Percentiles rank a stretch among this genome's conserved stretches.
These are phyloP conservation scores for Heterotilapia buettikoferi DNA, from an alignment of 2,113 vertebrate genomes.

Conservation along the genomic window DNA sequence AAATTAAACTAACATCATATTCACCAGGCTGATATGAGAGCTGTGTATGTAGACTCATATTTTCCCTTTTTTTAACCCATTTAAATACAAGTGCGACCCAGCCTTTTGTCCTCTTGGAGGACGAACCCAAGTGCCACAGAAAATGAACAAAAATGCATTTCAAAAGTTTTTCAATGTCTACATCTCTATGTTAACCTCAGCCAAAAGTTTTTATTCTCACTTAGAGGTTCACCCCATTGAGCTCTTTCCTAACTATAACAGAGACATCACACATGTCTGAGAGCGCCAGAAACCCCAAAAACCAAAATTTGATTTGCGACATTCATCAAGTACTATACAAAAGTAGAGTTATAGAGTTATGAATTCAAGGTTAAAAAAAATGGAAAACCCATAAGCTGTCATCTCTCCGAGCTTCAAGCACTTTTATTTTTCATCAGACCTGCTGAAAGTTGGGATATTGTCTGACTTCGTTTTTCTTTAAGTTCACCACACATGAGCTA, in stretches of 20 bases:
- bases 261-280: neutral
- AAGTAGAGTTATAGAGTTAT: neutral
- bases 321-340: constrained; percentile 5
- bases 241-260: neutral
- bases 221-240: neutral
- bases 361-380: neutral
- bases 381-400: constrained; percentile 9
- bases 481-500: neutral
- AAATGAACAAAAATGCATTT: neutral
- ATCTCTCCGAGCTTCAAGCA: constrained; percentile 1
- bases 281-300: constrained; percentile 12
- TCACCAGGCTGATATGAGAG: neutral
- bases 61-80: neutral
- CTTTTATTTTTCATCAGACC: constrained; percentile 9
- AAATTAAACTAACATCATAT: neutral
- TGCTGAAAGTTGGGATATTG: constrained; percentile 16
- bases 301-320: constrained; percentile 25
- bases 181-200: neutral
- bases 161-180: neutral
- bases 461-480: neutral
- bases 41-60: neutral
- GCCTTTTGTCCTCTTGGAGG: neutral
- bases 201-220: constrained; percentile 20
- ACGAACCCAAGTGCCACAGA: neutral
- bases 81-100: neutral